phyloP scores from a whole-genome alignment of 2,113 vertebrate genomes.

The Syngnathus floridae region DNA sequence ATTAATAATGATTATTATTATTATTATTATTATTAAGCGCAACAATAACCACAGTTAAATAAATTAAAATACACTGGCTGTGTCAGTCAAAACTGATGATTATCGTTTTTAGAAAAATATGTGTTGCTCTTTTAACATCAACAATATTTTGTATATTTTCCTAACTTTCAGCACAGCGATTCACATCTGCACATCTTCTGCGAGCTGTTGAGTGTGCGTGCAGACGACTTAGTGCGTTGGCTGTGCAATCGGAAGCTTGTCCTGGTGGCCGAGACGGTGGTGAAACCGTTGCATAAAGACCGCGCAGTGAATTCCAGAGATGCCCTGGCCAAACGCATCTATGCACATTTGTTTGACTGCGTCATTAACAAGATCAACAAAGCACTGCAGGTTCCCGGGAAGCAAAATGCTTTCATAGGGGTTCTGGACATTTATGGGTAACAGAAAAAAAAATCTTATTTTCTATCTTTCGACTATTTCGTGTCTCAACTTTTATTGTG shows the following conservation, averaged over 20 bases:
- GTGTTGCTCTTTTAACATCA: not conserved
- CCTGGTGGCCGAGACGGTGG: conserved; percentile 79
- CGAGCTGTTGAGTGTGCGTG: conserved; percentile 75
- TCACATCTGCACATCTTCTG: conserved; percentile 80
- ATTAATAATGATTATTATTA: too few relatives aligned
- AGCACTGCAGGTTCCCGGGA: conserved; percentile 81
- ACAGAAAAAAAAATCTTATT: conserved; percentile 13
- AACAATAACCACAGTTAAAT: too few relatives aligned
- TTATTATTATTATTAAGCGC: too few relatives aligned
- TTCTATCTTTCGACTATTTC: not conserved
- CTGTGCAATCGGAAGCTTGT: conserved; percentile 83
- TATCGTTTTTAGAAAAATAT: not conserved
- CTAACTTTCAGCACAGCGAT: conserved; percentile 69
- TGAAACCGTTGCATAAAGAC: conserved; percentile 80
- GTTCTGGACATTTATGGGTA: conserved; percentile 99
- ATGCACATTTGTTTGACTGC: conserved; percentile 86
- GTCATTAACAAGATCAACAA: conserved; percentile 85
- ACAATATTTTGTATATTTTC: not conserved
- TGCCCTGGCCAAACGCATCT: conserved; percentile 91
- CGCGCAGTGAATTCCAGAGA: conserved; percentile 83
- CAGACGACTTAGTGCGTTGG: conserved; percentile 72
- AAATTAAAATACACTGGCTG: not conserved
- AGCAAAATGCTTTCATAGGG: conserved; percentile 89
- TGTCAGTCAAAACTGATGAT: not conserved
- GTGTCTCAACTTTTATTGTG: not conserved